A percentile compares a stretch with the other conserved stretches of the same genome.
These are phyloP conservation scores for Diarsia rubi DNA, from an alignment of 2,888 invertebrate genomes.

Conservation along the genomic window DNA sequence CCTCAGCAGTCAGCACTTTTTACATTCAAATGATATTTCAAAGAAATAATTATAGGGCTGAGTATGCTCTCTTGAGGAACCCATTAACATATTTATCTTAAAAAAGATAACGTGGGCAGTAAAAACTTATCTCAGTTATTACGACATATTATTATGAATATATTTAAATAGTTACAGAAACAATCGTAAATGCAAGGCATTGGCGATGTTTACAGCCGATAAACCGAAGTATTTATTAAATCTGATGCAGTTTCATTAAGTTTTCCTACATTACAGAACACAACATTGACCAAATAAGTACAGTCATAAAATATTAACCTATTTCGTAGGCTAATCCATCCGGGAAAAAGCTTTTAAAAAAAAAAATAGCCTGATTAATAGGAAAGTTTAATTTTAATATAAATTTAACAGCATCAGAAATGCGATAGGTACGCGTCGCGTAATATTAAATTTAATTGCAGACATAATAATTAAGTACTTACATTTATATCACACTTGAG, in stretches of 20 bases:
- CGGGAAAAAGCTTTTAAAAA: conserved; percentile 22
- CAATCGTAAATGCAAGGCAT: conserved; percentile 62
- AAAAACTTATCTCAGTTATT: conserved; percentile 35
- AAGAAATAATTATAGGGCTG: background rate
- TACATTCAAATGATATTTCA: background rate
- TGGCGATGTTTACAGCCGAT: conserved; percentile 67
- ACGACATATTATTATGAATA: conserved; percentile 48
- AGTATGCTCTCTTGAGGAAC: conserved; percentile 28
- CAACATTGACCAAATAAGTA: conserved; percentile 58
- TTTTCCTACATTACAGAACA: conserved; percentile 59
- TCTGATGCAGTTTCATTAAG: conserved; percentile 58
- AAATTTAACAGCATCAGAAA: conserved; percentile 48
- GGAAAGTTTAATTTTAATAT: conserved; percentile 41
- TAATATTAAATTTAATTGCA: conserved; percentile 63
- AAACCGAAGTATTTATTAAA: conserved; percentile 66
- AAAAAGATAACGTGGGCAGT: conserved; percentile 32
- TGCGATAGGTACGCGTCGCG: conserved; percentile 46
- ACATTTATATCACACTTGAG: conserved; percentile 84
- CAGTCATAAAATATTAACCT: conserved; percentile 53
- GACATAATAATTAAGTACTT: conserved; percentile 71
- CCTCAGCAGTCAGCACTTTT: background rate
- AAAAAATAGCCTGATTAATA: conserved; percentile 48
- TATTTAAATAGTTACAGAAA: conserved; percentile 62
- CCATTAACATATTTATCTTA: conserved; percentile 25
- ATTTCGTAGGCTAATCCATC: conserved; percentile 40